phyloP scores from a whole-genome alignment of 37 sponge, comb jelly and placozoan species.

The Chondrilla cf. caribensis region DNA sequence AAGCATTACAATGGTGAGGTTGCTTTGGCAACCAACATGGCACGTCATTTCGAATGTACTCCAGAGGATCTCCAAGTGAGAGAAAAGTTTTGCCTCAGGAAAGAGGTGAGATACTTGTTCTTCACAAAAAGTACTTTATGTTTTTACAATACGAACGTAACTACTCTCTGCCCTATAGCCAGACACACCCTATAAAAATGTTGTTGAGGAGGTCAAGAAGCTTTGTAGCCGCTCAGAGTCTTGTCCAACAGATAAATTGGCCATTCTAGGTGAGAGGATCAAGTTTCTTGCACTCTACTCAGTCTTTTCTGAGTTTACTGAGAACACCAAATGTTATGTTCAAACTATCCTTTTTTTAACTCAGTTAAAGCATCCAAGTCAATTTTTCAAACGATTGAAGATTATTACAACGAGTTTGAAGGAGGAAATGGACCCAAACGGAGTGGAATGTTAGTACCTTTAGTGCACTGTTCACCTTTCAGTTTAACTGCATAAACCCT shows the following conservation, averaged over 20 bases:
- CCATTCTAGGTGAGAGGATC: neutral
- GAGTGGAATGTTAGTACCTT: conserved; percentile 12
- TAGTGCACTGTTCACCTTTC: neutral
- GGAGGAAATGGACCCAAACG: conserved; percentile 9
- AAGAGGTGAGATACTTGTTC: conserved; percentile 38
- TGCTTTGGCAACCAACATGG: conserved; percentile 69
- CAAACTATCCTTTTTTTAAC: too few relatives aligned
- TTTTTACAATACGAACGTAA: neutral
- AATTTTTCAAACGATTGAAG: conserved; percentile 56
- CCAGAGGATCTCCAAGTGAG: conserved; percentile 65
- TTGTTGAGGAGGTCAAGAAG: conserved; percentile 41
- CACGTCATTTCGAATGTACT: conserved; percentile 41
- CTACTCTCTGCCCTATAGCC: conserved; percentile 19
- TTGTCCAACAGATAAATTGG: conserved; percentile 57
- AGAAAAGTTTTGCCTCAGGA: conserved; percentile 59
- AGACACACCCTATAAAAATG: conserved; percentile 44
- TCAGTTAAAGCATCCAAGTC: conserved; percentile 47
- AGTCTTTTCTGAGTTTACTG: too few relatives aligned
- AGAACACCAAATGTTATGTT: too few relatives aligned
- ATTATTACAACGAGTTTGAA: conserved; percentile 42
- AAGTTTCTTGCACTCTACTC: too few relatives aligned
- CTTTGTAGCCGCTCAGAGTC: conserved; percentile 15
- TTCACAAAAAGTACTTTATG: neutral
- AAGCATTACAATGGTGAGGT: conserved; percentile 59
- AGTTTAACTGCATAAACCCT: neutral